Conservation (phyloP, 2,113 vertebrate species). For the Diphyllodes magnificus region DNA sequence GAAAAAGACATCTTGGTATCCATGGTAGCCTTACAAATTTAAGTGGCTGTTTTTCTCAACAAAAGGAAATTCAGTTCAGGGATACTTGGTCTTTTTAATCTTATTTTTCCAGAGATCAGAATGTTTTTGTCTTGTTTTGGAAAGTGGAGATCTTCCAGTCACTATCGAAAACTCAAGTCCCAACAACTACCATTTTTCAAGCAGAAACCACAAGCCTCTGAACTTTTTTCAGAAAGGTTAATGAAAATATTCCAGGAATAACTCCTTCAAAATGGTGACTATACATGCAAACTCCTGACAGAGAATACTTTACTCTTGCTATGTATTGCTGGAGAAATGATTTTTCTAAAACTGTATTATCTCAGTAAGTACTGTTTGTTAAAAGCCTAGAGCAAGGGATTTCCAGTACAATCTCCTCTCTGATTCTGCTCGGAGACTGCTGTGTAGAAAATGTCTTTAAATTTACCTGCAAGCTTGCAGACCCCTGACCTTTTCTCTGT, state of each 20-base stretch:
- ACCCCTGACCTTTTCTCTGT: neutral
- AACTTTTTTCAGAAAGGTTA: neutral
- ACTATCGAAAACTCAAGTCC: neutral
- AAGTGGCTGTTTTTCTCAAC: slow-evolving; percentile 4
- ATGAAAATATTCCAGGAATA: neutral
- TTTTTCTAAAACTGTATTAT: neutral
- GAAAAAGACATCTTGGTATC: neutral
- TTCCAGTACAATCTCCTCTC: neutral
- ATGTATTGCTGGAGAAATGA: neutral
- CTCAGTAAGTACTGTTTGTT: neutral
- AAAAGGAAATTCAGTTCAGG: neutral
- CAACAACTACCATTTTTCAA: neutral
- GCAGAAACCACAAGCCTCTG: neutral
- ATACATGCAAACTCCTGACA: neutral
- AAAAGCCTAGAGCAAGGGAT: neutral
- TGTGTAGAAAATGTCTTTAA: neutral
- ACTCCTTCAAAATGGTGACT: neutral
- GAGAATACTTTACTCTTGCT: neutral
- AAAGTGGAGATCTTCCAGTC: neutral
- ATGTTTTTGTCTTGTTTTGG: neutral
- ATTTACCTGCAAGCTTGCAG: neutral
- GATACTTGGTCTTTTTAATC: neutral
- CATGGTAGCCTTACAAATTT: neutral
- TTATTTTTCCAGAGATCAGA: neutral
- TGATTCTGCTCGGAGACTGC: neutral